phyloP scores from a whole-genome alignment of 2,113 vertebrate species.

The Corythaeola cristata region DNA sequence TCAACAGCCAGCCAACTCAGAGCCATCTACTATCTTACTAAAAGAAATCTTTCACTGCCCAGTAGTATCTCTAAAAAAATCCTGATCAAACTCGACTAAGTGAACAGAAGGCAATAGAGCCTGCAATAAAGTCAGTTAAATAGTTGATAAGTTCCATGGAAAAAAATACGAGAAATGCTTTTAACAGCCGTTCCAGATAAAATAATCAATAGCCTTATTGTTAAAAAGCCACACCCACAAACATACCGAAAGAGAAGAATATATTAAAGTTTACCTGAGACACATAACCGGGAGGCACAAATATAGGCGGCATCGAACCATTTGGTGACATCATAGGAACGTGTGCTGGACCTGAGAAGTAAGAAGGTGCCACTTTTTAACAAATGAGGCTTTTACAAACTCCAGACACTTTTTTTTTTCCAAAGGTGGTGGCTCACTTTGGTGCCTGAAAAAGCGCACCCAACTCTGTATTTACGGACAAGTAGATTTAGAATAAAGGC shows the following conservation, averaged over 20 bases:
- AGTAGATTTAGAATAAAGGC: background rate
- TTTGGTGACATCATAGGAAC: constrained; percentile 85
- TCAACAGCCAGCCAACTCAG: background rate
- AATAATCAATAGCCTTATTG: background rate
- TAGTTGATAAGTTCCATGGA: background rate
- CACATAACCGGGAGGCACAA: constrained; percentile 83
- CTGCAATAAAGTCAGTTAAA: background rate
- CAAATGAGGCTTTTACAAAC: background rate
- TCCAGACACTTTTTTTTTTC: background rate
- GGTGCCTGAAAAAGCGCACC: background rate
- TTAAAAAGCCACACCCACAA: background rate
- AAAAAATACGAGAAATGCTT: background rate
- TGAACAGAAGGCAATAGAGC: background rate
- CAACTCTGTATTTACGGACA: background rate
- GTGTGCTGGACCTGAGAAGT: constrained; percentile 78
- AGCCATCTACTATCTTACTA: background rate
- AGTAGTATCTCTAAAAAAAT: background rate
- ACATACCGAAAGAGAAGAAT: background rate
- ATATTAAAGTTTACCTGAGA: constrained; percentile 76
- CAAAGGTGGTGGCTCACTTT: background rate
- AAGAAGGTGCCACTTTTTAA: background rate
- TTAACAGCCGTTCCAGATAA: background rate
- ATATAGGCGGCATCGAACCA: constrained; percentile 82
- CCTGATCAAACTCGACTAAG: background rate
- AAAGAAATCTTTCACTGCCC: background rate